Conservation (phyloP, 2,888 invertebrate species). For the Athripsodes cinereus region DNA sequence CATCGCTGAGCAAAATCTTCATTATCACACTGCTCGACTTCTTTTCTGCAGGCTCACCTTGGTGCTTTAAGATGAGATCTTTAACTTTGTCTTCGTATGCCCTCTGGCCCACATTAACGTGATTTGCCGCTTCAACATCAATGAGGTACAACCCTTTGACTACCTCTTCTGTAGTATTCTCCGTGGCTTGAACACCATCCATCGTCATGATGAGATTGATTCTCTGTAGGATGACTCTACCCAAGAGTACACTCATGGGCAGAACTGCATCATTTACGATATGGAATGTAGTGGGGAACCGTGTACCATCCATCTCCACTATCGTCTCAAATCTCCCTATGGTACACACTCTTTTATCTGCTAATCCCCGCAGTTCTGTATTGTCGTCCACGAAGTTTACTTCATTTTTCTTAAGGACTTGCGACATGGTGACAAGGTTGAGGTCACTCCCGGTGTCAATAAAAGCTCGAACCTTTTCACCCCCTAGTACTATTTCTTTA, state of each 20-base stretch:
- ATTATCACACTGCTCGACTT: constrained; percentile 16
- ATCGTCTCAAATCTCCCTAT: neutral
- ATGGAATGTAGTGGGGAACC: constrained; percentile 1
- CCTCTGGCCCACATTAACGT: neutral
- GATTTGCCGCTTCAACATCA: neutral
- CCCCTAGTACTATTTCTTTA: neutral
- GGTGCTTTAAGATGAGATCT: neutral
- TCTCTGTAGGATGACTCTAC: neutral
- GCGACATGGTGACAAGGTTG: constrained; percentile 1
- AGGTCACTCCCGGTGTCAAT: constrained; percentile 2
- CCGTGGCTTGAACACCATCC: neutral
- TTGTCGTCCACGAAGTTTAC: neutral
- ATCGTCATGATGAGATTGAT: neutral
- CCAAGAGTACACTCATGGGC: neutral
- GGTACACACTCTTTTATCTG: neutral
- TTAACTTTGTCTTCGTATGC: neutral
- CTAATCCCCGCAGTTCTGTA: neutral
- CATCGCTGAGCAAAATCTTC: constrained; percentile 31
- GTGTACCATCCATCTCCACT: neutral
- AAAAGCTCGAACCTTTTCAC: neutral
- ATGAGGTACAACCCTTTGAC: neutral
- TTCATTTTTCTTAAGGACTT: neutral
- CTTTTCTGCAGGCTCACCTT: neutral
- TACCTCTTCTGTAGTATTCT: neutral
- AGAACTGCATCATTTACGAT: neutral